Conservation (phyloP, 2,888 invertebrate species). For the Thumatha senex region DNA sequence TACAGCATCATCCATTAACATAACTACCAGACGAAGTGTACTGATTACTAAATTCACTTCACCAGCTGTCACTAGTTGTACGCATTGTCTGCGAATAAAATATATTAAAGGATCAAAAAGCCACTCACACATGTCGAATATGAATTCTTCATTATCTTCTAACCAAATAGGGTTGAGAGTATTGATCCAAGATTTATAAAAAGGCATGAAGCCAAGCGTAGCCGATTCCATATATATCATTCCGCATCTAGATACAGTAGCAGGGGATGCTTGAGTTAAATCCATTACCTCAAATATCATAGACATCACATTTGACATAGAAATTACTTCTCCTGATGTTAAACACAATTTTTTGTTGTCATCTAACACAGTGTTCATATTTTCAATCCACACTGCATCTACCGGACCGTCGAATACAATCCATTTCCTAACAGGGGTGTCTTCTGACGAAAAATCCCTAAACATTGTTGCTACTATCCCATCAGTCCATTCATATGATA, state of each 20-base stretch:
- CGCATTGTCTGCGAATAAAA: constrained; percentile 88
- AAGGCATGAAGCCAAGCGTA: constrained; percentile 92
- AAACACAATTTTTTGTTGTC: constrained; percentile 94
- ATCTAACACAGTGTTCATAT: constrained; percentile 94
- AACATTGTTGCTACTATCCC: constrained; percentile 93
- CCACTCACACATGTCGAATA: constrained; percentile 89
- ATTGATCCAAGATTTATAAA: constrained; percentile 92
- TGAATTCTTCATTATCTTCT: constrained; percentile 82
- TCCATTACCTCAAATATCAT: constrained; percentile 96
- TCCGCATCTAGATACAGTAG: constrained; percentile 95
- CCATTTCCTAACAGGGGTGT: constrained; percentile 92
- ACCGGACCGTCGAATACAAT: constrained; percentile 96
- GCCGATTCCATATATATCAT: constrained; percentile 95
- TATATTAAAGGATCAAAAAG: constrained; percentile 89
- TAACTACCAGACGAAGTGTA: constrained; percentile 89
- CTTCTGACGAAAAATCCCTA: constrained; percentile 89
- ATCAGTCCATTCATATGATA: constrained; percentile 96
- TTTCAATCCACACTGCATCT: constrained; percentile 95
- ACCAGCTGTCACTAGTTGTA: constrained; percentile 86
- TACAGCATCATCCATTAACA: constrained; percentile 89
- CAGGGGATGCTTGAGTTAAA: constrained; percentile 92
- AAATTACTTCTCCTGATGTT: constrained; percentile 94
- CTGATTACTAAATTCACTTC: constrained; percentile 88
- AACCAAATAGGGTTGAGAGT: constrained; percentile 85
- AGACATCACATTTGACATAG: constrained; percentile 91